Base-by-base conservation (phyloP, 2,797 vertebrate genomes). In the Melanotaenia parkinsoni region DNA sequence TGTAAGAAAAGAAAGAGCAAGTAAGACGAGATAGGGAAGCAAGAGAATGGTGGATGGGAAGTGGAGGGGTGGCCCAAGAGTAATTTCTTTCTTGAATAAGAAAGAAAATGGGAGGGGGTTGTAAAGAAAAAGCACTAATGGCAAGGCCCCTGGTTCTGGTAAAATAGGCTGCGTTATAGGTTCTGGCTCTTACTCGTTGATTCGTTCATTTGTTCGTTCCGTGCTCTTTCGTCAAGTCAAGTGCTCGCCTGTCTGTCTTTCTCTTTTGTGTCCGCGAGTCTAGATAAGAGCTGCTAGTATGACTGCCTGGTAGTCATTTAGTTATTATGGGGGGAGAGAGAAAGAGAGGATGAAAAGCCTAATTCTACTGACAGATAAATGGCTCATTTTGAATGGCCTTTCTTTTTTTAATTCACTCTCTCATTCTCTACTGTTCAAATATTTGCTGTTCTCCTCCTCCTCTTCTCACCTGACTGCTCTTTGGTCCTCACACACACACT, bases 111-210 rank as follows among this genome's bases (percentile, higher is more conserved):
- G 85, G 85, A 79, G 70, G 83, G 71, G 73, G 62, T 92, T 95
- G 95, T 96, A 96, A 97, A 95, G 93, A 94, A 77, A 79, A 75
- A 30, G 32, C 94, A 92, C 93, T 98, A 97, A 98, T 97, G 95
- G 96, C 80, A 86, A 83, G 94, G 93, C 92, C 91, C 92, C 79
- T 95, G 95, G 97, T 97, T 96, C 96, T 95, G 95, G 95, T 96
- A 96, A 97, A 96, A 95, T 85, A 96, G 96, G 95, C 95, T 92
- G 95, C 93, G 95, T 96, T 95, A 96, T 96, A 95, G 93, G 91
- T 90, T 86, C 84, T 58, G 82, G 70, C 83, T 88, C 84, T 88
- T 90, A 91, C 85, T 94, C 95, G 92, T 88, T 91, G 93, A 95
- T 94, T 96, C 95, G 94, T 94, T 96, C 89, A 89, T 85, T 91